These are phyloP conservation scores for Chinchilla lanigera DNA, from an alignment of 2,113 vertebrate genomes.

Conservation along the genomic window DNA sequence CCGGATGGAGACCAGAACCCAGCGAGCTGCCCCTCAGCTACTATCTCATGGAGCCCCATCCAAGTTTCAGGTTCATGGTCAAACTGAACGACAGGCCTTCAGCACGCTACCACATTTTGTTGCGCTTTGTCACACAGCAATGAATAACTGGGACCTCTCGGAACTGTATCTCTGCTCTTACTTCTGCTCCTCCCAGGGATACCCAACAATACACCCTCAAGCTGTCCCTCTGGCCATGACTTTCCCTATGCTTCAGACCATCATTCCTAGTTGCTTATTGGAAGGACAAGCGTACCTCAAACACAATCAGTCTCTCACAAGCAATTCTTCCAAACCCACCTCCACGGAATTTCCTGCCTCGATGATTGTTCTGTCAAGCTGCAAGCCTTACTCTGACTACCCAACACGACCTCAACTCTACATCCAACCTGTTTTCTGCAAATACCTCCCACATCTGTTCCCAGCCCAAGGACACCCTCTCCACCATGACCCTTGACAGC, in stretches of 20 bases:
- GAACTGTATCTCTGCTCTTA: too few species aligned
- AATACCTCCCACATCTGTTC: not conserved
- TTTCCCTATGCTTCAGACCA: not conserved
- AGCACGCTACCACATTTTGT: not conserved
- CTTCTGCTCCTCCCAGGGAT: not conserved
- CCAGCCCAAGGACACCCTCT: not conserved
- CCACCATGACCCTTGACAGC: not conserved
- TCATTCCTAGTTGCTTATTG: too few species aligned
- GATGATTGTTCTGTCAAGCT: not conserved
- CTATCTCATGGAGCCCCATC: not conserved
- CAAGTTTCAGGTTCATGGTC: not conserved
- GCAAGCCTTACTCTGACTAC: not conserved
- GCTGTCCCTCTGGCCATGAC: not conserved
- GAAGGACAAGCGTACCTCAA: not conserved
- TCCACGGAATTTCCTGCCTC: not conserved
- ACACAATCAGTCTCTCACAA: not conserved
- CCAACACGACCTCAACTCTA: not conserved
- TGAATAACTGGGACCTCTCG: not conserved
- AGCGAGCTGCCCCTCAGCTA: accelerated
- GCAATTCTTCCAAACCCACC: not conserved
- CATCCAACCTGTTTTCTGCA: not conserved
- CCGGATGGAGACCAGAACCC: too few species aligned
- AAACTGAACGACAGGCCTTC: not conserved
- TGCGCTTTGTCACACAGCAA: not conserved
- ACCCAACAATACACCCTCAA: not conserved